These are phyloP conservation scores for Graptemys geographica DNA, from an alignment of 2,797 vertebrate genomes.

Conservation along the genomic window DNA sequence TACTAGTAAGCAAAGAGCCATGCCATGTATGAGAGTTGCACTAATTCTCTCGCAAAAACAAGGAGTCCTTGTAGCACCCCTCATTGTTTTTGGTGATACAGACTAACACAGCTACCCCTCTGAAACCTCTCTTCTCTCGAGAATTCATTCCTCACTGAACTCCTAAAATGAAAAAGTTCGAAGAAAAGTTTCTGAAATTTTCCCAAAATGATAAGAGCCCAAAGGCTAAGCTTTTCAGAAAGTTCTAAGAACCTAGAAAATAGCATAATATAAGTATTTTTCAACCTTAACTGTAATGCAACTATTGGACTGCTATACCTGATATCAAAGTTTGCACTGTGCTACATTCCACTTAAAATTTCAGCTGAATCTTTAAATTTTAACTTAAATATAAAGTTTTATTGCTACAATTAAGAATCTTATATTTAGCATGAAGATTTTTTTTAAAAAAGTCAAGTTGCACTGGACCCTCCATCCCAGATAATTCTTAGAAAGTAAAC, in stretches of 20 bases:
- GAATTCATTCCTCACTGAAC: neutral
- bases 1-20: neutral
- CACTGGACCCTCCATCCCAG: neutral
- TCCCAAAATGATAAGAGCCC: neutral
- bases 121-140: neutral
- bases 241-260: neutral
- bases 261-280: neutral
- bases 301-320: neutral
- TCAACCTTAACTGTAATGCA: neutral
- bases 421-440: neutral
- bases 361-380: neutral
- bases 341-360: neutral
- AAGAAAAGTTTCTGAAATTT: neutral
- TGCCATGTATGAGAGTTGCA: neutral
- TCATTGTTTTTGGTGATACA: no score
- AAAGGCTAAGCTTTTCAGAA: neutral
- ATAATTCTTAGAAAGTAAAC: neutral
- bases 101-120: no score
- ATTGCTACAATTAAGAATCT: neutral
- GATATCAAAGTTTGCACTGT: neutral
- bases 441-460: neutral
- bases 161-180: neutral
- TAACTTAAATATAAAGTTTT: neutral
- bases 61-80: no score
- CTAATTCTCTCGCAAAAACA: neutral